Evolutionary conservation across 2,797 vertebrate species (phyloP).

Genomic region (Vespertilio murinus): DNA sequence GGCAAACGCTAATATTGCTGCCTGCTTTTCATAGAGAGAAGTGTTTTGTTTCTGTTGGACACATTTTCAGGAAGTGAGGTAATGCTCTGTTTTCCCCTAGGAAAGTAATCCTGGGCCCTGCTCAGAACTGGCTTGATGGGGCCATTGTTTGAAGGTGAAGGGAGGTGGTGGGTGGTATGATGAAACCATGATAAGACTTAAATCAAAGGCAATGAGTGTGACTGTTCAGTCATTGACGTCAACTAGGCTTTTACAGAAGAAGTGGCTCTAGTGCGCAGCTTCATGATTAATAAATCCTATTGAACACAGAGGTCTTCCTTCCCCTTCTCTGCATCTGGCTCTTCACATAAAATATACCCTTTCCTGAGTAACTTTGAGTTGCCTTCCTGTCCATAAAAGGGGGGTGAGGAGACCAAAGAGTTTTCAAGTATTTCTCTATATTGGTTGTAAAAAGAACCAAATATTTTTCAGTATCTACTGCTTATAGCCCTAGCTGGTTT

Average conservation of each 20-base stretch:
- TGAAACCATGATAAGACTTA: conserved; percentile 79
- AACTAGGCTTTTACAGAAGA: conserved; percentile 42
- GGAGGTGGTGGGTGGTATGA: conserved; percentile 69
- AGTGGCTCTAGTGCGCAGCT: background rate
- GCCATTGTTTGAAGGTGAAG: conserved; percentile 77
- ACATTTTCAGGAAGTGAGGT: conserved; percentile 80
- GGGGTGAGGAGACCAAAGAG: background rate
- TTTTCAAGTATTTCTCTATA: conserved; percentile 61
- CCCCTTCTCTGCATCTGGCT: background rate
- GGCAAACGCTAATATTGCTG: conserved; percentile 70
- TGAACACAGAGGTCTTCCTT: conserved; percentile 19
- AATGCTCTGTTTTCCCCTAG: conserved; percentile 79
- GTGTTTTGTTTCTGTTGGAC: conserved; percentile 79
- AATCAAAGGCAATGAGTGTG: conserved; percentile 73
- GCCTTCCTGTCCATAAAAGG: background rate
- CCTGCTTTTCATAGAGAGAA: conserved; percentile 78
- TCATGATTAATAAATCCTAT: conserved; percentile 71
- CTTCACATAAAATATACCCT: background rate
- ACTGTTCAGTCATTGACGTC: conserved; percentile 71
- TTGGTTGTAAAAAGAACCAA: conserved; percentile 64
- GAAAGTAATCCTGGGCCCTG: conserved; percentile 75
- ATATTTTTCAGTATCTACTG: conserved; percentile 50
- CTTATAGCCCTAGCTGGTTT: background rate
- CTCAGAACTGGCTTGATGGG: conserved; percentile 67
- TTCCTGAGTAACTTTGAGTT: background rate